Percentiles rank a stretch among this genome's conserved stretches.
phyloP scores from a whole-genome alignment of 1,140 invertebrate genomes.

The Pogonomyrmex californicus region DNA sequence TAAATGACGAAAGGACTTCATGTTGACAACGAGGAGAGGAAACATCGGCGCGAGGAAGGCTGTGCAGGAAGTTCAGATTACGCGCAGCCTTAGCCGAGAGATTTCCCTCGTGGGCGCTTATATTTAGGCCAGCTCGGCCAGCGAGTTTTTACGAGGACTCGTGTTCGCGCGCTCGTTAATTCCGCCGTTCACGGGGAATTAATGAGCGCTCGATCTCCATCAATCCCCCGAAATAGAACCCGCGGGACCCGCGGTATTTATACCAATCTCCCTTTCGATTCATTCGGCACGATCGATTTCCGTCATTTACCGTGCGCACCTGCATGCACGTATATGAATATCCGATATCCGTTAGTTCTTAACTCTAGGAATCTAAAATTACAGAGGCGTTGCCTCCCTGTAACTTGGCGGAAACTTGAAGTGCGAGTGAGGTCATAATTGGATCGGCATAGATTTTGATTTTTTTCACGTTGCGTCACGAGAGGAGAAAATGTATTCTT shows the following conservation, averaged over 20 bases:
- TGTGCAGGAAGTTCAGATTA: constrained; percentile 78
- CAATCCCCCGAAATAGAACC: constrained; percentile 81
- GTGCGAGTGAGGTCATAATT: constrained; percentile 2
- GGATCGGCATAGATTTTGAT: constrained; percentile 9
- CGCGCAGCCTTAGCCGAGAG: constrained; percentile 62
- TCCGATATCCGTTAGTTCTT: constrained; percentile 8
- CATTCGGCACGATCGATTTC: constrained; percentile 1
- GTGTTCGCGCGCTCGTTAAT: constrained; percentile 79
- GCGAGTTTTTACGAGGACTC: constrained; percentile 80
- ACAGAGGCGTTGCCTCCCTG: not conserved
- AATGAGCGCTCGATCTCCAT: constrained; percentile 66
- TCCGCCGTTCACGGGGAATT: constrained; percentile 74
- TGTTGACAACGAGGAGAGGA: not conserved
- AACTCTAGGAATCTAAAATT: constrained; percentile 25
- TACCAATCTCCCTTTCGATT: not conserved
- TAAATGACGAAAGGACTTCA: not conserved
- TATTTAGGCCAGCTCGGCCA: constrained; percentile 83
- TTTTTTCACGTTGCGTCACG: not conserved
- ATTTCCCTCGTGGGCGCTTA: constrained; percentile 76
- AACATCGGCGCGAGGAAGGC: constrained; percentile 24
- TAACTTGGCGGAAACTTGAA: not conserved
- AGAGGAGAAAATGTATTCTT: not conserved
- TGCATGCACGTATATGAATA: not conserved
- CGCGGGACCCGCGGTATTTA: constrained; percentile 9
- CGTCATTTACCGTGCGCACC: not conserved